Conservation (phyloP, 2,888 invertebrate genomes). For the Lepidocyrtoides sp. region DNA sequence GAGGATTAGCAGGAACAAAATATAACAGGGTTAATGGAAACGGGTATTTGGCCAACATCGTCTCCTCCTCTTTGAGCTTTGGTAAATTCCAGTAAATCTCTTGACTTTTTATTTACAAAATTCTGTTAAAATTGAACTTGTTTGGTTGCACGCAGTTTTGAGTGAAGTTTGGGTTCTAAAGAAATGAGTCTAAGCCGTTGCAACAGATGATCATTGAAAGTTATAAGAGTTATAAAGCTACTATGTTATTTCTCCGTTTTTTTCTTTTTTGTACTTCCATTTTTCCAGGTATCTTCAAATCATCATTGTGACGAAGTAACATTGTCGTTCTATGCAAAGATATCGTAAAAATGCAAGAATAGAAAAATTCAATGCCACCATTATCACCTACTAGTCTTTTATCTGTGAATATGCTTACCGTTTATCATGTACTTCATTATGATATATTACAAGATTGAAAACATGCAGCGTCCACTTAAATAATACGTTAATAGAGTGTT, state of each 20-base stretch:
- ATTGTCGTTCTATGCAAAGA: neutral
- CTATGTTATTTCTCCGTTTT: neutral
- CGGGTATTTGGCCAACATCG: neutral
- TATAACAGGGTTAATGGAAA: constrained; percentile 14
- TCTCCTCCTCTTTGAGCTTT: neutral
- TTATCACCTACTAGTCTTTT: neutral
- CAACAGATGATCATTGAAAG: neutral
- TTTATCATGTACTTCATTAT: too few species aligned
- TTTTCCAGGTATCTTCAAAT: neutral
- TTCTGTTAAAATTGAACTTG: neutral
- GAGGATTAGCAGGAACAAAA: too few species aligned
- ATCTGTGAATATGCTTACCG: too few species aligned
- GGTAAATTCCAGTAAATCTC: neutral
- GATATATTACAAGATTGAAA: neutral
- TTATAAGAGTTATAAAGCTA: neutral
- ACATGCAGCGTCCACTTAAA: neutral
- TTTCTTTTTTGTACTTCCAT: neutral
- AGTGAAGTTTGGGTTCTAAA: too few species aligned
- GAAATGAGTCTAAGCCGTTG: too few species aligned
- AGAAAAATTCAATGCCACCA: neutral
- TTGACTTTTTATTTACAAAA: neutral
- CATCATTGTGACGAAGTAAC: neutral
- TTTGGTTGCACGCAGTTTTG: constrained; percentile 1
- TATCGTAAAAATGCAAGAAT: neutral
- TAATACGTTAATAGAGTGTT: neutral